These are phyloP conservation scores for Stichodactyla mertensii DNA, from an alignment of 64 coral and sea anemone species.

Conservation along the genomic window DNA sequence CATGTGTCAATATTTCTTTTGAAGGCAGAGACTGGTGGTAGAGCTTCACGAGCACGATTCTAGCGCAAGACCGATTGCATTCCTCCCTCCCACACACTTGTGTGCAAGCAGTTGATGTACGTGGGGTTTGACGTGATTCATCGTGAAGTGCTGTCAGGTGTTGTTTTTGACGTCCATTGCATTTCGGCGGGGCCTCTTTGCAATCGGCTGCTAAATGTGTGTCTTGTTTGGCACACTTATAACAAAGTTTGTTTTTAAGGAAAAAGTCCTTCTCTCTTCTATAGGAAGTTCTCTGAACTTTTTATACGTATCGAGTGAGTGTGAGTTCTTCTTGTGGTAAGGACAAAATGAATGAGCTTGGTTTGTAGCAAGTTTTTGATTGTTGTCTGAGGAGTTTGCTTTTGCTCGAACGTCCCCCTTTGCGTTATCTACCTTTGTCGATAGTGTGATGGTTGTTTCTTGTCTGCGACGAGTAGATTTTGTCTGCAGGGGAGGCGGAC, in stretches of 20 bases:
- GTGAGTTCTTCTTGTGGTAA: slow-evolving; percentile 17
- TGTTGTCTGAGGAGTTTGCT: too few relatives aligned
- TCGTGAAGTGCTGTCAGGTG: slow-evolving; percentile 30
- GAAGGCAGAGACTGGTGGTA: slow-evolving; percentile 11
- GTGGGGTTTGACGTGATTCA: slow-evolving; percentile 16
- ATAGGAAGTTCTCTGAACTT: slow-evolving; percentile 48
- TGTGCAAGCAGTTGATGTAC: slow-evolving; percentile 20
- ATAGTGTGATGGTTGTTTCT: background rate
- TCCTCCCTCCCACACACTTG: slow-evolving; percentile 12
- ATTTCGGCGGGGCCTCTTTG: slow-evolving; percentile 16
- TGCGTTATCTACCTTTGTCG: background rate
- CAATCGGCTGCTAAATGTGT: slow-evolving; percentile 20
- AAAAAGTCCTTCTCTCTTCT: slow-evolving; percentile 33
- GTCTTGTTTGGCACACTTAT: slow-evolving; percentile 30
- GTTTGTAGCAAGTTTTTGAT: too few relatives aligned
- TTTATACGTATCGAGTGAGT: slow-evolving; percentile 40
- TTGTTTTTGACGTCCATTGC: slow-evolving; percentile 7
- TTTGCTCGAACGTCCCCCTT: background rate
- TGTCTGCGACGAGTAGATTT: background rate
- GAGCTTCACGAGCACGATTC: slow-evolving; percentile 37
- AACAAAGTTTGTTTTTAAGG: slow-evolving; percentile 23
- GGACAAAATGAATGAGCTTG: background rate
- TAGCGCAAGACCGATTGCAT: slow-evolving; percentile 4
- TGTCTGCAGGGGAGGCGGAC: background rate
- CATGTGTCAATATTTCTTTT: background rate